Evolutionary conservation across 2,797 vertebrate genomes (phyloP), one percentile per base, ranked within the genome.

Genomic region (Luscinia luscinia): DNA sequence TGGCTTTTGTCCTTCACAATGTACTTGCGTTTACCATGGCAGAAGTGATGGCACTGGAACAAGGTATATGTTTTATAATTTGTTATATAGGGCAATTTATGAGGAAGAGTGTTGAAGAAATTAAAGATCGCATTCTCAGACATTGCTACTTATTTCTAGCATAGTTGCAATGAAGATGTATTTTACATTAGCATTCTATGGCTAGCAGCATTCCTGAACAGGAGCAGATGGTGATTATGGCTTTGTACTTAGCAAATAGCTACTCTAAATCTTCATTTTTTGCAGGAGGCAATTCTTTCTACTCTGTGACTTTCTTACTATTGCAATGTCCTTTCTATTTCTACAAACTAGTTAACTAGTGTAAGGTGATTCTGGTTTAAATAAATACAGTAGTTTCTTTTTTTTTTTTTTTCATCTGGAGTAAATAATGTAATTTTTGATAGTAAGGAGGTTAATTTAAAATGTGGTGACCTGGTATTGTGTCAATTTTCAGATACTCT

Each of bases 1-100:
- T n/a, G 93, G 98, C 5, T 98, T 98, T 69, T 99, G 99, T 91
- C 99, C 99, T 45, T 98, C 99, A 9, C 99, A 98, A 96, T 99
- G 99, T 90, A 98, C 98, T 95, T 99, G 99, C 27, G 97, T 98
- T 90, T 98, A 98, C 92, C 98, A 98, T 32, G 98, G 98, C 96
- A 98, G 97, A 76, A 97, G 97, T 15, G 99, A 99, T 48, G 99
- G 98, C 94, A 95, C 97, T 4, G 98, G 98, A 92, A 97, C 97
- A 96, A 99, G 99, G 99, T 99, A 99, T 6, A 52, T 51, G 4
- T 89, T 87, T 94, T 84, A 24, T 83, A 88, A 15, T 75, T 64
- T 64, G 5, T 88, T 84, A 17, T 46, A 34, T 8, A 32, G 51
- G 12, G 26, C 12, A 64, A 16, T 83, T 78, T 66, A 20, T 62